phyloP scores from a whole-genome alignment of 2,888 invertebrate genomes.

The Leptodirus hochenwartii region DNA sequence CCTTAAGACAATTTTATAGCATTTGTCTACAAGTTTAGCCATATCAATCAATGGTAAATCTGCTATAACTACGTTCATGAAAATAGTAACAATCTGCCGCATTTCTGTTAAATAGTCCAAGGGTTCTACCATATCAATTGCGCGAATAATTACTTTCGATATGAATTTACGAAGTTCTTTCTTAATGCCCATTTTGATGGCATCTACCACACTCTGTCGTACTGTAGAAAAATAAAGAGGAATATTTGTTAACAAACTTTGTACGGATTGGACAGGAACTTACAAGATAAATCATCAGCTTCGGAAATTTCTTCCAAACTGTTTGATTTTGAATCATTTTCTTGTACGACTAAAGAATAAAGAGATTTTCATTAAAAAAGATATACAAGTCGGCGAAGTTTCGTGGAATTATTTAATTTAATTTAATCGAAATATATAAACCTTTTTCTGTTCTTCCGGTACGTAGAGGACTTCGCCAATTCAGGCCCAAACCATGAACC shows the following conservation, averaged over 20 bases:
- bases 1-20: conserved; percentile 32
- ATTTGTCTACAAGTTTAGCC: conserved; percentile 31
- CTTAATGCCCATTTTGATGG: conserved; percentile 25
- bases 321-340: too few relatives aligned
- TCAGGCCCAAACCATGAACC: conserved; percentile 21
- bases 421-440: not conserved
- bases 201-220: conserved; percentile 29
- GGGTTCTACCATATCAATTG: conserved; percentile 45
- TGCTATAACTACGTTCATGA: conserved; percentile 38
- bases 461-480: conserved; percentile 22
- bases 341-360: too few relatives aligned
- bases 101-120: conserved; percentile 57
- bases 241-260: too few relatives aligned
- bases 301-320: too few relatives aligned
- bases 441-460: conserved; percentile 4
- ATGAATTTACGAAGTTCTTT: conserved; percentile 35
- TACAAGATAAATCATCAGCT: too few relatives aligned
- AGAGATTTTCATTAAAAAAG: too few relatives aligned
- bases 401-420: not conserved
- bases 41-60: conserved; percentile 26
- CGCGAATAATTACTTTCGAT: conserved; percentile 37
- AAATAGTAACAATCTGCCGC: conserved; percentile 48
- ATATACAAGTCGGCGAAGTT: too few relatives aligned
- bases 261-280: too few relatives aligned
- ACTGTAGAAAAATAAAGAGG: conserved; percentile 27